phyloP scores from a whole-genome alignment of 2,888 invertebrate genomes.

The Anthrax anthrax region DNA sequence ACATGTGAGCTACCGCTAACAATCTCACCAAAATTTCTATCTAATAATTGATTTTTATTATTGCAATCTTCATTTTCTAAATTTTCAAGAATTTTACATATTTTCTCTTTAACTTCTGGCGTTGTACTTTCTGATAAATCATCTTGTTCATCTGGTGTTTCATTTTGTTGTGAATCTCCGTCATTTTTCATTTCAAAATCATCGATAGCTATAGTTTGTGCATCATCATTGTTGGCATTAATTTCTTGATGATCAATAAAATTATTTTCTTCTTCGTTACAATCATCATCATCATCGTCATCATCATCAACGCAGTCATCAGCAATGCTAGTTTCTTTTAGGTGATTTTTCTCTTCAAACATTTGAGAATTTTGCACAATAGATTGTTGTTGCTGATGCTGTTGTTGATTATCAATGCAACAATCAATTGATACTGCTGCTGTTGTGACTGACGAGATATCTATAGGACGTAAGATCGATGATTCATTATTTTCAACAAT shows the following conservation, averaged over 20 bases:
- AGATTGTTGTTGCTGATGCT: background rate
- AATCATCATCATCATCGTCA: conserved; percentile 1
- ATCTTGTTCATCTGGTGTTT: conserved; percentile 22
- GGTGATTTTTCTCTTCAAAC: no score
- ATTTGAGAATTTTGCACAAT: no score
- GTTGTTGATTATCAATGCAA: background rate
- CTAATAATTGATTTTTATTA: conserved; percentile 18
- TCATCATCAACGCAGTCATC: conserved; percentile 3
- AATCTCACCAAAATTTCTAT: conserved; percentile 2
- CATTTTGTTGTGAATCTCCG: conserved; percentile 26
- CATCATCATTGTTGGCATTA: conserved; percentile 14
- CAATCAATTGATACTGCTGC: background rate
- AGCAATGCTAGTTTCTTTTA: no score
- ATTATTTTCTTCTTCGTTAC: background rate
- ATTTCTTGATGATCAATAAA: background rate
- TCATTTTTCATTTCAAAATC: conserved; percentile 17
- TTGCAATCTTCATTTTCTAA: conserved; percentile 29
- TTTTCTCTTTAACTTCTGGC: conserved; percentile 28
- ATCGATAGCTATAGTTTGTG: conserved; percentile 2
- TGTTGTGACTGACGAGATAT: background rate
- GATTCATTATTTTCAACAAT: background rate
- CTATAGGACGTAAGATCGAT: no score
- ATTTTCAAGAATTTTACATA: conserved; percentile 29
- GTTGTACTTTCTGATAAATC: conserved; percentile 25
- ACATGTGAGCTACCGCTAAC: background rate